A percentile compares a stretch with the other conserved stretches of the same genome.
These are phyloP conservation scores for Guaruba guarouba DNA, from an alignment of 2,113 vertebrate species.

Conservation along the genomic window DNA sequence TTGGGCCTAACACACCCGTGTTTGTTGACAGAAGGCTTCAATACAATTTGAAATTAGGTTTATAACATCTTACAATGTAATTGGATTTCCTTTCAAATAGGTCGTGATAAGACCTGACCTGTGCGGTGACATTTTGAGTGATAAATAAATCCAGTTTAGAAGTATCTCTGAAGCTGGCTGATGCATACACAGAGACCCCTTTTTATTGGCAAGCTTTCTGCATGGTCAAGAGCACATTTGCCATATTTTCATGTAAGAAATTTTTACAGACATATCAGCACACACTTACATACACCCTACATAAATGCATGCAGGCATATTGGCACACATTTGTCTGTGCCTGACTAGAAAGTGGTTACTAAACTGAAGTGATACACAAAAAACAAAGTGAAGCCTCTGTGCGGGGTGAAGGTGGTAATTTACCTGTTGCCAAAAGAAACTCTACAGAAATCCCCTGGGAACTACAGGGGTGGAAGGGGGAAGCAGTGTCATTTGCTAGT, in stretches of 20 bases:
- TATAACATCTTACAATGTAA: accelerated
- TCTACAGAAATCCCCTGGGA: neutral
- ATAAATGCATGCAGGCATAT: accelerated
- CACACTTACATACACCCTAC: accelerated
- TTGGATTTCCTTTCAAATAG: neutral
- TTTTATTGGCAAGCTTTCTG: neutral
- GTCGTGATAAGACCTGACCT: accelerated
- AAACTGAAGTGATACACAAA: neutral
- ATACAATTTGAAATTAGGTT: neutral
- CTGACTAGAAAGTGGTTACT: neutral
- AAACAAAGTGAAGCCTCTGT: neutral
- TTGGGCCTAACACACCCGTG: accelerated
- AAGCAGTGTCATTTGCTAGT: neutral
- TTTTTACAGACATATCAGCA: accelerated
- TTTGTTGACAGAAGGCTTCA: neutral
- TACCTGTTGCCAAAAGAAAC: neutral
- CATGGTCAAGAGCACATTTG: too few relatives aligned
- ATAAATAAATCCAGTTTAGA: neutral
- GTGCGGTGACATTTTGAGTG: neutral
- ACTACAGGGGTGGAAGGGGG: neutral
- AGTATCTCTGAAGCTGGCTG: neutral
- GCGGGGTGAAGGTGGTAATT: neutral
- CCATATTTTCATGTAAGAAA: neutral
- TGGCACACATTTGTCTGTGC: neutral
- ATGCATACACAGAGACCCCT: too few relatives aligned